Base-by-base conservation (phyloP, 2,113 vertebrate species). In the Thymallus thymallus region DNA sequence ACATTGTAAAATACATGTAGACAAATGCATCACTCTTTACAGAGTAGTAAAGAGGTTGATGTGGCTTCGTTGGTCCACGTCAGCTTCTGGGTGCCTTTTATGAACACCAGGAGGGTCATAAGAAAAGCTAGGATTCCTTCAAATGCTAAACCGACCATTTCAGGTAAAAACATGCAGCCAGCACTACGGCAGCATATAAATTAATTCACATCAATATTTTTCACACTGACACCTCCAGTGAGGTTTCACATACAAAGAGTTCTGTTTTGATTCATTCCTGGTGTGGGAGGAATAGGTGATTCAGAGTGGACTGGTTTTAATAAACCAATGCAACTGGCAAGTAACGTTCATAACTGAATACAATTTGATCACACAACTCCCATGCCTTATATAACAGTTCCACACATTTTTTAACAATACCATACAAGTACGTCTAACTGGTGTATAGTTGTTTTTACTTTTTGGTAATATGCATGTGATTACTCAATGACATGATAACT, bases 141-240 rank as follows among this genome's bases (percentile, higher is more conserved):
- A 84, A 88, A 85, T 83, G 88, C 88, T 80, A 85, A 79, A 74
- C 85, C 88, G 85, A 87, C 88, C 88, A 89, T 90, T 90, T 91
- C 88, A 85, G 77, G 76, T 74, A 76, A 72, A 83, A 82, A 83
- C 83, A 80, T 78, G 74, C 72, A 71, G 80, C 75, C 63, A 6
- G 35, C 35, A 6, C 9, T 41, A 10, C 61, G 73, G 30, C 0
- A 4, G 72, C 71, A 82, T 65, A 22, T 66, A 12, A 73, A 71
- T 22, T 14, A 55, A 26, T 64, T 64, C 20, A 68, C 20, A 30
- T 69, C 22, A 65, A 45, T 72, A 23, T 22, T 48, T 80, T 80
- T 73, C 56, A 77, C 71, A 75, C 18, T 23, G 12, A 71, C 48
- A 18, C 48, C 48, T 18, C 1, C 0, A 30, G 56, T 75, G 23